Conservation (phyloP, 2,797 vertebrate species). For the Tachyglossus aculeatus region DNA sequence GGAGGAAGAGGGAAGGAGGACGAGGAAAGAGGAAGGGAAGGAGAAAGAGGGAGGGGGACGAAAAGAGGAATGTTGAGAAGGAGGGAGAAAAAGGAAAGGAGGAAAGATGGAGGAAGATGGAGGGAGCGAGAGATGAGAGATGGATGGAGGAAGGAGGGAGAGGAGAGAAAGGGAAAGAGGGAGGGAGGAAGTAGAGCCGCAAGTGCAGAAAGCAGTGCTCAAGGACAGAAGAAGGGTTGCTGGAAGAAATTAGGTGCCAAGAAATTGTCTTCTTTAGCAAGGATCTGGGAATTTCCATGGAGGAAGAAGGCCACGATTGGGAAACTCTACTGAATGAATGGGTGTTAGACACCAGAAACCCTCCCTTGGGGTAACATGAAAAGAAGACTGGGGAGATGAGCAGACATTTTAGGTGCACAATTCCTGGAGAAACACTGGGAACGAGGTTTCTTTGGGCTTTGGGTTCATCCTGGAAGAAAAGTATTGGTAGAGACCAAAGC, state of each 20-base stretch:
- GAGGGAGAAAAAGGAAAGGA: too few species aligned
- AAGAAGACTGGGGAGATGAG: conserved; percentile 12
- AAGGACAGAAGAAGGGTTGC: too few species aligned
- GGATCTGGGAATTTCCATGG: neutral
- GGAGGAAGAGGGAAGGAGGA: too few species aligned
- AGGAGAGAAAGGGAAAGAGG: too few species aligned
- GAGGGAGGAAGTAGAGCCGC: too few species aligned
- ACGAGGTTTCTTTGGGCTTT: neutral
- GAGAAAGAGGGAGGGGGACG: too few species aligned
- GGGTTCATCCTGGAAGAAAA: neutral
- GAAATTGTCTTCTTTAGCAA: neutral
- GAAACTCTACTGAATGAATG: neutral
- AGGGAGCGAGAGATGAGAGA: neutral
- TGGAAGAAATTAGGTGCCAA: too few species aligned
- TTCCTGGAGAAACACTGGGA: conserved; percentile 13
- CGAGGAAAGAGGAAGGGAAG: too few species aligned
- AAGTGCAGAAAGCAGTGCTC: too few species aligned
- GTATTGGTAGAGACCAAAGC: neutral
- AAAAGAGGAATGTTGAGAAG: too few species aligned
- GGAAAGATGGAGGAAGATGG: too few species aligned
- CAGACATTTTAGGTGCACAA: conserved; percentile 39
- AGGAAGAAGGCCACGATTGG: neutral
- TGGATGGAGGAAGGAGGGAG: neutral
- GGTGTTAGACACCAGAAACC: conserved; percentile 23
- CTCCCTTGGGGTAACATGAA: neutral